These are phyloP conservation scores for Eriosoma lanigerum DNA, from an alignment of 1,140 invertebrate genomes.

Conservation along the genomic window DNA sequence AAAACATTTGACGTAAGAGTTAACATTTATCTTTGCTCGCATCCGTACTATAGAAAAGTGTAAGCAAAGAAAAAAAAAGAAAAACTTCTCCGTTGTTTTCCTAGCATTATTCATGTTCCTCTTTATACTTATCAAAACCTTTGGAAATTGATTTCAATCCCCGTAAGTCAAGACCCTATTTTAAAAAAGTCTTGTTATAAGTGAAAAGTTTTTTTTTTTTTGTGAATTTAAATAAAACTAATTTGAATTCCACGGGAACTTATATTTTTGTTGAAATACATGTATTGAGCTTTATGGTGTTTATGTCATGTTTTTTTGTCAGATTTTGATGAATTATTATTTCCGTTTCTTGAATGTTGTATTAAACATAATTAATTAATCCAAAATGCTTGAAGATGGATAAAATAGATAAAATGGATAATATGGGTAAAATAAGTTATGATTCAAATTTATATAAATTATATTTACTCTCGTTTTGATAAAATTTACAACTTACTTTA, in stretches of 20 bases:
- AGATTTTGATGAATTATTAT: neutral
- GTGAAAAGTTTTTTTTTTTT: constrained; percentile 35
- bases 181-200: constrained; percentile 13
- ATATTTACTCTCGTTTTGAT: no score
- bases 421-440: no score
- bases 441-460: no score
- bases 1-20: neutral
- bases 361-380: no score
- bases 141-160: constrained; percentile 33
- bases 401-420: no score
- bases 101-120: neutral
- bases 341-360: no score
- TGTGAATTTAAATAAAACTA: constrained; percentile 4
- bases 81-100: constrained; percentile 17
- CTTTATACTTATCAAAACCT: neutral
- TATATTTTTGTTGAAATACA: neutral
- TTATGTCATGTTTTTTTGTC: neutral
- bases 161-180: neutral
- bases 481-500: no score
- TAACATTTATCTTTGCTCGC: constrained; percentile 25
- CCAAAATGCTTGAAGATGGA: no score
- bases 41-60: neutral
- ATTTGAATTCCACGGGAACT: constrained; percentile 3
- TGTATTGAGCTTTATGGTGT: neutral
- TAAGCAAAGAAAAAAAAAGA: neutral